phyloP scores from a whole-genome alignment of 1,140 invertebrate species.

The Musca domestica region DNA sequence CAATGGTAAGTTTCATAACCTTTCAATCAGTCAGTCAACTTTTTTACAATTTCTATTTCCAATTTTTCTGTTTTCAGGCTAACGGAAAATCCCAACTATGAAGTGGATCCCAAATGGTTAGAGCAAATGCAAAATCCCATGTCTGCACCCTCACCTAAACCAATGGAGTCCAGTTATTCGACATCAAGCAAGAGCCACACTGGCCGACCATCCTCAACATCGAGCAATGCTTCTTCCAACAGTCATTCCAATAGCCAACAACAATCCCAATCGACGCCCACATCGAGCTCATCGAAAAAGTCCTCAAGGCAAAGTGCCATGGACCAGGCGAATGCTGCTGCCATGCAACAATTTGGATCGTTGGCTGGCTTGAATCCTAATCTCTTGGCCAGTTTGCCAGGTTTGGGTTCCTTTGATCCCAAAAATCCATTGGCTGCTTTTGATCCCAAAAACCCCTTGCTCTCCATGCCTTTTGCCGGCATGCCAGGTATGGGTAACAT shows the following conservation, averaged over 20 bases:
- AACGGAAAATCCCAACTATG: conserved; percentile 93
- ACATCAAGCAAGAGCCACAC: conserved; percentile 36
- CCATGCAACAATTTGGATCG: conserved; percentile 64
- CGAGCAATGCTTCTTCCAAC: conserved; percentile 44
- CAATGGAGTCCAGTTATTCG: conserved; percentile 41
- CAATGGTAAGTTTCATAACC: conserved; percentile 69
- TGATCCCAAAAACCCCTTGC: conserved; percentile 68
- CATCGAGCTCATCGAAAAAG: conserved; percentile 54
- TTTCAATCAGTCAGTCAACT: background rate
- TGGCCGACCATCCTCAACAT: conserved; percentile 47
- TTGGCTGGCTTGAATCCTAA: conserved; percentile 76
- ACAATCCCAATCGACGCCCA: conserved; percentile 34
- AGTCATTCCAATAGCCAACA: conserved; percentile 50
- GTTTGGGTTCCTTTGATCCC: conserved; percentile 70
- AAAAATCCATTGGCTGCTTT: conserved; percentile 76
- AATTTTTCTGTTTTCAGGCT: conserved; percentile 56
- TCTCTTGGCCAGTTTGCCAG: conserved; percentile 72
- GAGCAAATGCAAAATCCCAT: conserved; percentile 75
- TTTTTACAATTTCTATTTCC: conserved; percentile 10
- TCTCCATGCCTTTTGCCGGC: conserved; percentile 83
- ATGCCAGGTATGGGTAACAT: conserved; percentile 76
- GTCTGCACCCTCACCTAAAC: conserved; percentile 48
- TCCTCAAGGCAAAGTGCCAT: conserved; percentile 72
- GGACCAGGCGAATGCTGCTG: conserved; percentile 56
- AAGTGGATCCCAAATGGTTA: conserved; percentile 96